phyloP scores from a whole-genome alignment of 2,888 invertebrate species.

The Clistopyga incitator region DNA sequence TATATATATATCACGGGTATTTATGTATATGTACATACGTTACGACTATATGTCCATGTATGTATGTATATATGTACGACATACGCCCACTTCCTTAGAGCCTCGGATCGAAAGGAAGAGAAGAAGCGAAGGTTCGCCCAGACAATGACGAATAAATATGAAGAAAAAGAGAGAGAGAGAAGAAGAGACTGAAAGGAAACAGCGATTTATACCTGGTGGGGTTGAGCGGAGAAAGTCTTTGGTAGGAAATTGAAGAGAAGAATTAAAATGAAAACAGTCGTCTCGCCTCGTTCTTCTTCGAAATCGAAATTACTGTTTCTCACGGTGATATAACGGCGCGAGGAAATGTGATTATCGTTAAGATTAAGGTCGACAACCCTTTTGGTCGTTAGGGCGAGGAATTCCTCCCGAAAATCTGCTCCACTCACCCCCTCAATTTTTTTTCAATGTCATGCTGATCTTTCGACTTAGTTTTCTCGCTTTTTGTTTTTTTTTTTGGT shows the following conservation, averaged over 20 bases:
- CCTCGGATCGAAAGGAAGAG: constrained; percentile 61
- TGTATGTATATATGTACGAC: constrained; percentile 19
- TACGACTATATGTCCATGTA: not conserved
- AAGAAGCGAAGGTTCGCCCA: constrained; percentile 56
- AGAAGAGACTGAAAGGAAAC: constrained; percentile 46
- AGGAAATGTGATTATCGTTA: not conserved
- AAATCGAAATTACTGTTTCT: constrained; percentile 48
- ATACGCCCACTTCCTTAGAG: constrained; percentile 75
- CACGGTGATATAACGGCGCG: constrained; percentile 17
- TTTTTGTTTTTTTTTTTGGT: too few species aligned
- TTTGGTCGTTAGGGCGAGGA: constrained; percentile 56
- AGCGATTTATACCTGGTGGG: constrained; percentile 28
- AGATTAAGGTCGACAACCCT: constrained; percentile 43
- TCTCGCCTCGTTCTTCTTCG: not conserved
- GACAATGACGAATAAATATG: constrained; percentile 58
- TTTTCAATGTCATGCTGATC: not conserved
- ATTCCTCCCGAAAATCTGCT: constrained; percentile 30
- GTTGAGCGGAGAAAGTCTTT: constrained; percentile 50
- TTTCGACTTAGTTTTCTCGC: not conserved
- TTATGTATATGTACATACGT: constrained; percentile 17
- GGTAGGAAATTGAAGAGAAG: constrained; percentile 11
- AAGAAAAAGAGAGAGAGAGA: constrained; percentile 22
- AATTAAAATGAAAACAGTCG: constrained; percentile 25
- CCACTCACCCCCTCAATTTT: not conserved
- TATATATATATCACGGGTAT: constrained; percentile 11